Conservation (phyloP, 1,140 invertebrate species). For the Euwallacea similis region DNA sequence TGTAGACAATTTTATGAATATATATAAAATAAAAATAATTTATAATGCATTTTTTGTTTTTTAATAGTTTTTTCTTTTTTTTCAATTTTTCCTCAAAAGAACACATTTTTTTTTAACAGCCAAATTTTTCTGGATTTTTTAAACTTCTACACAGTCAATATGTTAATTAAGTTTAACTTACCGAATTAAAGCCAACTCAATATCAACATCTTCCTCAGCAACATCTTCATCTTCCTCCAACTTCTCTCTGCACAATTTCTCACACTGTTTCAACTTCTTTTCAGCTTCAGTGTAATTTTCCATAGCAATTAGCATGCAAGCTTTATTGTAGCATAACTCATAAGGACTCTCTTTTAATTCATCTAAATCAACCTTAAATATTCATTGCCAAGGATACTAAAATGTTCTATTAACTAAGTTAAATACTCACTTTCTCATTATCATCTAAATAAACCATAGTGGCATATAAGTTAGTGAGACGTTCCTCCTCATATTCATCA, state of each 20-base stretch:
- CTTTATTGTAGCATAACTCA: conserved; percentile 88
- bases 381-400: neutral
- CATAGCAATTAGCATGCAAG: conserved; percentile 75
- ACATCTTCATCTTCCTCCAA: conserved; percentile 84
- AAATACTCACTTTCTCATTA: conserved; percentile 60
- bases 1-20: too few species aligned
- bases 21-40: too few species aligned
- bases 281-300: conserved; percentile 76
- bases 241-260: conserved; percentile 79
- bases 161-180: conserved; percentile 44
- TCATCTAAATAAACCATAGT: conserved; percentile 78
- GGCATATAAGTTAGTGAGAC: conserved; percentile 89
- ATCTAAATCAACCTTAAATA: conserved; percentile 39
- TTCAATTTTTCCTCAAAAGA: too few species aligned
- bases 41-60: too few species aligned
- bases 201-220: conserved; percentile 83
- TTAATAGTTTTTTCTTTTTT: neutral
- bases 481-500: conserved; percentile 93
- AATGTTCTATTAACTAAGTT: neutral
- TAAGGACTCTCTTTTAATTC: conserved; percentile 61
- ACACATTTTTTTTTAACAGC: neutral
- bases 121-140: neutral
- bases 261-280: conserved; percentile 78
- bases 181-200: conserved; percentile 87
- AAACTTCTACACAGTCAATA: neutral